These are phyloP conservation scores for Muraenolepis orangiensis DNA, from an alignment of 2,797 vertebrate genomes.

Conservation along the genomic window DNA sequence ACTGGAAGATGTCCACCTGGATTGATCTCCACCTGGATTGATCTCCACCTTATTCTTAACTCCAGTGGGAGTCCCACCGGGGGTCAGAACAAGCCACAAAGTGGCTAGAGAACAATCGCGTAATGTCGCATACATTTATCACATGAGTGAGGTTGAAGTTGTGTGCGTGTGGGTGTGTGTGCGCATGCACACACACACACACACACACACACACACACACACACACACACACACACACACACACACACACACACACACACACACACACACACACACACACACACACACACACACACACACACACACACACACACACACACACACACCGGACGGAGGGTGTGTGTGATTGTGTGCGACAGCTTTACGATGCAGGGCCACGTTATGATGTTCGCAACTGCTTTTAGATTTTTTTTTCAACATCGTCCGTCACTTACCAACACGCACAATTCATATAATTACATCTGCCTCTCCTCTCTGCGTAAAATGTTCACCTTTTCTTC, in stretches of 20 bases:
- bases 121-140: slow-evolving; percentile 38
- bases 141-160: slow-evolving; percentile 33
- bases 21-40: too few species aligned
- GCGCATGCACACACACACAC: background rate
- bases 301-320: background rate
- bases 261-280: background rate
- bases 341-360: slow-evolving; percentile 43
- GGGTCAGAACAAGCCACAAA: slow-evolving; percentile 2
- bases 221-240: background rate
- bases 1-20: too few species aligned
- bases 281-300: background rate
- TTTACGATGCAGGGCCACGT: slow-evolving; percentile 56
- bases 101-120: slow-evolving; percentile 12
- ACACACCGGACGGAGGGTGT: slow-evolving; percentile 20
- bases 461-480: slow-evolving; percentile 55
- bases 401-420: too few species aligned
- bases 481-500: slow-evolving; percentile 48
- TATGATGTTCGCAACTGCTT: slow-evolving; percentile 52
- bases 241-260: background rate
- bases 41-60: too few species aligned
- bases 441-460: slow-evolving; percentile 51
- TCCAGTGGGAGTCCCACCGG: slow-evolving; percentile 4
- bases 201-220: background rate
- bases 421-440: slow-evolving; percentile 56
- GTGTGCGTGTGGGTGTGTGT: slow-evolving; percentile 8